Percentiles rank a stretch among this genome's conserved stretches.
Conservation (phyloP, 2,888 invertebrate species). For the Tupiocoris notatus region DNA sequence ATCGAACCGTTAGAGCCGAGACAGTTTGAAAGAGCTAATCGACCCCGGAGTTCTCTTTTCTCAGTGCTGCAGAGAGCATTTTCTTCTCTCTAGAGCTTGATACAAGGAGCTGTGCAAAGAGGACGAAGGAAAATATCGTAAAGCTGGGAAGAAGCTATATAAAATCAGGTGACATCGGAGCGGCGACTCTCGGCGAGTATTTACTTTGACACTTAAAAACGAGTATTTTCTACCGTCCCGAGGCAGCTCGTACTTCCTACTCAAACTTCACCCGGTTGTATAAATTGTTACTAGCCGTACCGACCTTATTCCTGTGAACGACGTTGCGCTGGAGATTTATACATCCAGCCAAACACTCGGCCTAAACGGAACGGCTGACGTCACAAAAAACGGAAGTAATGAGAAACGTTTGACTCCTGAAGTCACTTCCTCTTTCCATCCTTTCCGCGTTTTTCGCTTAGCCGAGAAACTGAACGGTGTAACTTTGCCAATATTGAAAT, state of each 20-base stretch:
- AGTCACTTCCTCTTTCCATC: not conserved
- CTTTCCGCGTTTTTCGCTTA: not conserved
- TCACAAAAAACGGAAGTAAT: slow-evolving; percentile 21
- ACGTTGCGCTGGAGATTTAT: not conserved
- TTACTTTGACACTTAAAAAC: not conserved
- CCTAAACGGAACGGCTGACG: not conserved
- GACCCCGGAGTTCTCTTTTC: too few species aligned
- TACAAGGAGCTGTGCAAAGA: too few species aligned
- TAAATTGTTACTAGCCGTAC: not conserved
- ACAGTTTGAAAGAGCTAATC: too few species aligned
- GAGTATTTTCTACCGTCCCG: not conserved
- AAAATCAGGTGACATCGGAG: slow-evolving; percentile 2
- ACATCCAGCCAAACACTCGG: not conserved
- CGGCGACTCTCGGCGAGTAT: not conserved
- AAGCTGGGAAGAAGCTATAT: not conserved
- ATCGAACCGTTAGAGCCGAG: too few species aligned
- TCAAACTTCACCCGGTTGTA: not conserved
- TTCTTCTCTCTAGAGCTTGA: too few species aligned
- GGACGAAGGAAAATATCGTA: not conserved
- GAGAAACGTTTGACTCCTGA: slow-evolving; percentile 26
- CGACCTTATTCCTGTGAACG: not conserved
- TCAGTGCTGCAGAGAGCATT: too few species aligned
- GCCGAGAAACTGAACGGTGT: not conserved
- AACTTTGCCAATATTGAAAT: slow-evolving; percentile 42
- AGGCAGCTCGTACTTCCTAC: not conserved